phyloP scores from a whole-genome alignment of 1,140 invertebrate genomes.

The Calliopsis andreniformis region DNA sequence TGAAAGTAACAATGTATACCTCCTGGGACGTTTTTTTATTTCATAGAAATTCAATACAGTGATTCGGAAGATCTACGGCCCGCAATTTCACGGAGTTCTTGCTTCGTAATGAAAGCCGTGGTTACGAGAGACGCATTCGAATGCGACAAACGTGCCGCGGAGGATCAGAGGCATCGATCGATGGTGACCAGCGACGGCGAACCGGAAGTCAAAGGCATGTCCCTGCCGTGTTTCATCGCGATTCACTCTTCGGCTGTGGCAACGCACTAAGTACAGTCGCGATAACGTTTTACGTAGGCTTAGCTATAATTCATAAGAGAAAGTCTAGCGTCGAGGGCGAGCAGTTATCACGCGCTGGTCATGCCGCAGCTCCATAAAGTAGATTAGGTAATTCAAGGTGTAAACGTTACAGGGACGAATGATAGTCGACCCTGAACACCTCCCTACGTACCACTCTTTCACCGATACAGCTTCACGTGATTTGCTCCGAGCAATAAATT shows the following conservation, averaged over 20 bases:
- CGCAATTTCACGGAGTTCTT: background rate
- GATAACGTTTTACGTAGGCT: constrained; percentile 69
- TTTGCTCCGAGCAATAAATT: constrained; percentile 58
- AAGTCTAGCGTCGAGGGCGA: constrained; percentile 47
- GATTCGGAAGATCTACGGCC: background rate
- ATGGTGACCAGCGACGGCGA: background rate
- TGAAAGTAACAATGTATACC: too few species aligned
- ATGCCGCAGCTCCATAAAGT: constrained; percentile 57
- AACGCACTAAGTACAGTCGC: constrained; percentile 65
- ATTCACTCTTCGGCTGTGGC: constrained; percentile 55
- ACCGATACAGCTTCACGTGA: constrained; percentile 38
- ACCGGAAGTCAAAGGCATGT: constrained; percentile 41
- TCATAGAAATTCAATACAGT: too few species aligned
- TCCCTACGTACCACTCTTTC: background rate
- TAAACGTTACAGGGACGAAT: constrained; percentile 59
- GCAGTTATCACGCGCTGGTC: constrained; percentile 58
- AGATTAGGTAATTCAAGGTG: constrained; percentile 68
- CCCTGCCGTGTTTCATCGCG: constrained; percentile 39
- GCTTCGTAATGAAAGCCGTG: background rate
- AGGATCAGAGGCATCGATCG: constrained; percentile 14
- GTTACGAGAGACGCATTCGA: background rate
- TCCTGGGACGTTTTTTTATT: too few species aligned
- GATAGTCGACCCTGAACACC: constrained; percentile 23
- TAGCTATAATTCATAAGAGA: constrained; percentile 57
- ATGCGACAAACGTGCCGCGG: background rate